Conservation (phyloP, 2,888 invertebrate genomes). For the Cosmopolites sordidus region DNA sequence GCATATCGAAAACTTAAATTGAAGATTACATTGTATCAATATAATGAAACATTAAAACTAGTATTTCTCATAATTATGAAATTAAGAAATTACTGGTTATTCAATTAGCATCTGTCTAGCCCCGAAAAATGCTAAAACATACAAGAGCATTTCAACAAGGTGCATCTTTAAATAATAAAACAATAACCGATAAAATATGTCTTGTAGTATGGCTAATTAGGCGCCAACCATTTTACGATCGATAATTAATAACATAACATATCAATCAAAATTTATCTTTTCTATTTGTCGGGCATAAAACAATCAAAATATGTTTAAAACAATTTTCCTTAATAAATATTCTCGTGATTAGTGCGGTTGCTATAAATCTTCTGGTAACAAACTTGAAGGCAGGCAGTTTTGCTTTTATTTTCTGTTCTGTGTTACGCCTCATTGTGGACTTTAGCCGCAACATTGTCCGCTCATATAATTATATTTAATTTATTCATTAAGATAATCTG, state of each 20-base stretch:
- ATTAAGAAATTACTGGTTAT: no score
- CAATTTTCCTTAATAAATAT: conserved; percentile 28
- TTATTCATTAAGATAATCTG: conserved; percentile 27
- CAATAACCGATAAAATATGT: conserved; percentile 8
- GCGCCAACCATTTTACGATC: conserved; percentile 16
- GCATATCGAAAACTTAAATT: no score
- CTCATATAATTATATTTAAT: conserved; percentile 25
- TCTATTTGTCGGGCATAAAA: conserved; percentile 15
- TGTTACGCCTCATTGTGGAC: conserved; percentile 26
- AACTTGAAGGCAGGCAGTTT: conserved; percentile 26
- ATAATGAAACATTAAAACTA: no score
- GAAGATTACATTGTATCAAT: no score
- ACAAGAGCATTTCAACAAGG: conserved; percentile 1
- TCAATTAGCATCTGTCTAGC: no score
- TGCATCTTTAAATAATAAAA: conserved; percentile 2
- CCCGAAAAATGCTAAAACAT: no score
- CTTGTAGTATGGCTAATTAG: conserved; percentile 9
- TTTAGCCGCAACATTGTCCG: conserved; percentile 22
- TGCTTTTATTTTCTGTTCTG: conserved; percentile 20
- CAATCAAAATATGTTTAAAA: conserved; percentile 28
- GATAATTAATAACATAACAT: conserved; percentile 17
- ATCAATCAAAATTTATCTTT: conserved; percentile 18
- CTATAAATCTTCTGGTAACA: conserved; percentile 28
- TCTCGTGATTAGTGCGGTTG: conserved; percentile 26
- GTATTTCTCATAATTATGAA: no score